Base-by-base conservation (phyloP, 2,888 invertebrate genomes). In the Cantharis rufa region DNA sequence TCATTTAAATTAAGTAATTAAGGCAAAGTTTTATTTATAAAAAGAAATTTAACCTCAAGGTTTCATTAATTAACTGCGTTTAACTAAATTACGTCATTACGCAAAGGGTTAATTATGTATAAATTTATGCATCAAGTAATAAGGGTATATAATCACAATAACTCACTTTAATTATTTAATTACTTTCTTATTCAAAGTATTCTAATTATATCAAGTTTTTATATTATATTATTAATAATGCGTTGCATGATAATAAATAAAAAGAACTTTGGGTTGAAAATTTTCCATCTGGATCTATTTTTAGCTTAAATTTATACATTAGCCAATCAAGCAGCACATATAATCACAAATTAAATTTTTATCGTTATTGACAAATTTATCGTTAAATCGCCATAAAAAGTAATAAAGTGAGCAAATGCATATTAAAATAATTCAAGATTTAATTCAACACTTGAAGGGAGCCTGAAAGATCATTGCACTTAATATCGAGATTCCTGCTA, bases 51-150 rank as follows among this genome's bases (percentile, higher is more conserved):
- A 80, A 77, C 77, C 80, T 68, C 80, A 80, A 83, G 82, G 82
- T 73, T 80, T 74, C 62, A 11, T 76, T 78, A 78, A 79, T 79
- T 79, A 79, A 62, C 72, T 68, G 74, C 77, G 74, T 79, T 80
- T 80, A 80, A 79, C 79, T 80, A 82, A 82, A 83, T 82, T 80
- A 80, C 80, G 80, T 81, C 82, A 81, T 82, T 84, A 81, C 82
- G 74, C 71, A 73, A 82, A 84, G 81, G 82, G 81, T 81, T 83
- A 81, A 84, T 84, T 83, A 83, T 78, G 78, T 80, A 78, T 81
- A 80, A 80, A 82, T 83, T 82, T 83, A 79, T 77, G 74, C 79
- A 78, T 69, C 72, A 76, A 72, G 74, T 80, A 76, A 75, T 71
- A 77, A 74, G 72, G 24, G 78, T 48, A 70, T 70, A 75, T 76